phyloP scores from a whole-genome alignment of 2,797 vertebrate genomes.

The Scolopax bukidnonensis region DNA sequence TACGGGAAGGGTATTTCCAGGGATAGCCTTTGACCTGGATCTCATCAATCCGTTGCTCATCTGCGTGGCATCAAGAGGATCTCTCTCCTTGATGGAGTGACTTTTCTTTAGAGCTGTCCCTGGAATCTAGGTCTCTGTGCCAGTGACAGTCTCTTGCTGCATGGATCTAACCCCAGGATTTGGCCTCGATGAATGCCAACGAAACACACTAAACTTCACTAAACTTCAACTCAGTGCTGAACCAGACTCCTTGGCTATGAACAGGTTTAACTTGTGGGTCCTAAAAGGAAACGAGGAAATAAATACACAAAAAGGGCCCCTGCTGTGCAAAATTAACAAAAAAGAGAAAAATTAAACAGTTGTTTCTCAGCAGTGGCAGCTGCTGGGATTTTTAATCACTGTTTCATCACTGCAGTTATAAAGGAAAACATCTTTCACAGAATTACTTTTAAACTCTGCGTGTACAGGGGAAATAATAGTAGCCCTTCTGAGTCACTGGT shows the following conservation, averaged over 20 bases:
- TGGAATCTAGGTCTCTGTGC: not conserved
- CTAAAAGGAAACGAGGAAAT: not conserved
- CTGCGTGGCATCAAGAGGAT: not conserved
- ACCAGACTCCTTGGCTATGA: not conserved
- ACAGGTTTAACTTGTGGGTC: not conserved
- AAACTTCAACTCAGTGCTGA: not conserved
- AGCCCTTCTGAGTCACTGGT: not conserved
- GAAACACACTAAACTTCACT: not conserved
- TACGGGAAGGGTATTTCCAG: not conserved
- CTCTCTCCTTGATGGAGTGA: not conserved
- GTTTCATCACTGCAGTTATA: not conserved
- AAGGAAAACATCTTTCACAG: not conserved
- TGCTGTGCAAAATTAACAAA: not conserved
- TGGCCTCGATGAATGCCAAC: fast-evolving
- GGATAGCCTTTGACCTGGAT: not conserved
- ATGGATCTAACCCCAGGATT: not conserved
- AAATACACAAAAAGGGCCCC: not conserved
- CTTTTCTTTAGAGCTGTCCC: not conserved
- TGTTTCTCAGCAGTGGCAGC: not conserved
- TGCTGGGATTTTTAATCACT: not conserved
- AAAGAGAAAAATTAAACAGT: not conserved
- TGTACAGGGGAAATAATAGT: not conserved
- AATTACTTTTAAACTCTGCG: not conserved
- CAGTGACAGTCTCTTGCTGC: not conserved
- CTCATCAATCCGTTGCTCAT: not conserved